A percentile compares a stretch with the other conserved stretches of the same genome.
These are phyloP conservation scores for Coracopsis vasa DNA, from an alignment of 2,113 vertebrate species.

Conservation along the genomic window DNA sequence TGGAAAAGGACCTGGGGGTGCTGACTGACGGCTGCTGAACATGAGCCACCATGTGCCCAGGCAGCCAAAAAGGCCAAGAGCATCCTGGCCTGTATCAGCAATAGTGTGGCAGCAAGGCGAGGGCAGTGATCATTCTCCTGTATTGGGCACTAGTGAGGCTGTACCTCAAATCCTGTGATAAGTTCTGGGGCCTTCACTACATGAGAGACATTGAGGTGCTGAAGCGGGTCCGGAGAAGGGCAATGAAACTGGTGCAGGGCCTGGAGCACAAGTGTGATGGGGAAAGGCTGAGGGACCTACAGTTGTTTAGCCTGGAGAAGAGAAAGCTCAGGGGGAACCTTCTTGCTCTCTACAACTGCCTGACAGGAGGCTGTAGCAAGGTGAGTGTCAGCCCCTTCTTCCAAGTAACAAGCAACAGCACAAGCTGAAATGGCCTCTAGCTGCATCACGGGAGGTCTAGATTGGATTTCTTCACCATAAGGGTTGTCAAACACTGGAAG, in stretches of 20 bases:
- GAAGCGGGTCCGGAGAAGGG: accelerated
- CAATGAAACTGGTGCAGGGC: not conserved
- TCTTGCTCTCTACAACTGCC: not conserved
- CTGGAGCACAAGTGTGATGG: not conserved
- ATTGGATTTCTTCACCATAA: not conserved
- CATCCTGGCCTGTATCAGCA: not conserved
- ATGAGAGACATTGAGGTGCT: not conserved
- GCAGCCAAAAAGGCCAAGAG: not conserved
- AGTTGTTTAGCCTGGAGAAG: not conserved
- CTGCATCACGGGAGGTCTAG: not conserved
- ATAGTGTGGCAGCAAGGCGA: not conserved
- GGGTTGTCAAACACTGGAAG: not conserved
- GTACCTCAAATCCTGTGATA: not conserved
- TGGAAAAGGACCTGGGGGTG: not conserved
- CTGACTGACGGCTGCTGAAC: not conserved
- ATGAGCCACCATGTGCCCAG: not conserved
- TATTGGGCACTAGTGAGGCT: not conserved
- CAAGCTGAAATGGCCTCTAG: not conserved
- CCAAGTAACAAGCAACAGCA: not conserved
- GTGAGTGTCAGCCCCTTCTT: not conserved
- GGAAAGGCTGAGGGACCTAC: not conserved
- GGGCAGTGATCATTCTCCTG: not conserved
- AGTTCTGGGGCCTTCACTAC: not conserved
- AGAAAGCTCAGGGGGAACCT: not conserved
- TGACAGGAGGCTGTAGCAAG: not conserved